Evolutionary conservation across 2,797 vertebrate genomes (phyloP).

Genomic region (Pterois miles): DNA sequence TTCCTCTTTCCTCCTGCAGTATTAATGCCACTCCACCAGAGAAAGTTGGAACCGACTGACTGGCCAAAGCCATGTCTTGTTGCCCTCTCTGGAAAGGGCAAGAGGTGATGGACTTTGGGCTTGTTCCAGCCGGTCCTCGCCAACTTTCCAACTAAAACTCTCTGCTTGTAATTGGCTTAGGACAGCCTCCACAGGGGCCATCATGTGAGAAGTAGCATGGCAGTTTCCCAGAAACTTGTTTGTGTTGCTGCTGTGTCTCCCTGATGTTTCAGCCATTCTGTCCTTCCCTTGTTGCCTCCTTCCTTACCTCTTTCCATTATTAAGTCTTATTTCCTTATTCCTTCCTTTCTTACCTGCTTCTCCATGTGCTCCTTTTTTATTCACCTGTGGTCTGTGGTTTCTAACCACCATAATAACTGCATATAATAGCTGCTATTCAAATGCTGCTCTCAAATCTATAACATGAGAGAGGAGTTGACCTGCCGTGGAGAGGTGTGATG

Average conservation of each 20-base stretch:
- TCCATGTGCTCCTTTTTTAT: not conserved
- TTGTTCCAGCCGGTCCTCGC: conserved; percentile 75
- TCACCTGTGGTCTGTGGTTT: not conserved
- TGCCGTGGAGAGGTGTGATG: not conserved
- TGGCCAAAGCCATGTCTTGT: conserved; percentile 72
- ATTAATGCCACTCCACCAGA: conserved; percentile 80
- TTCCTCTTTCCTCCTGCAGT: conserved; percentile 80
- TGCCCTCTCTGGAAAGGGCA: conserved; percentile 80
- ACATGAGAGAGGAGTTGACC: not conserved
- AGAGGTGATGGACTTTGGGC: conserved; percentile 81
- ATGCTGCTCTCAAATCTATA: not conserved
- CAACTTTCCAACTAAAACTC: conserved; percentile 76
- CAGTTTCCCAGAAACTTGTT: conserved; percentile 76
- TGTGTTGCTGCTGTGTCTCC: conserved; percentile 66
- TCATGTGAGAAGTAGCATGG: conserved; percentile 78
- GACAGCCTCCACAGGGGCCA: conserved; percentile 78
- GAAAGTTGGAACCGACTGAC: conserved; percentile 73
- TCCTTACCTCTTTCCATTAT: conserved; percentile 18
- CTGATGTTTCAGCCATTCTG: conserved; percentile 60
- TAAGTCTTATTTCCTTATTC: conserved; percentile 26
- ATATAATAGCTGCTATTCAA: not conserved
- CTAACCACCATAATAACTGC: not conserved
- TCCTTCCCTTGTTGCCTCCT: conserved; percentile 46
- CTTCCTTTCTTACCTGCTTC: not conserved
- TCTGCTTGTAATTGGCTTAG: conserved; percentile 81